phyloP scores from a whole-genome alignment of 2,888 invertebrate genomes.

The Melipona beecheii region DNA sequence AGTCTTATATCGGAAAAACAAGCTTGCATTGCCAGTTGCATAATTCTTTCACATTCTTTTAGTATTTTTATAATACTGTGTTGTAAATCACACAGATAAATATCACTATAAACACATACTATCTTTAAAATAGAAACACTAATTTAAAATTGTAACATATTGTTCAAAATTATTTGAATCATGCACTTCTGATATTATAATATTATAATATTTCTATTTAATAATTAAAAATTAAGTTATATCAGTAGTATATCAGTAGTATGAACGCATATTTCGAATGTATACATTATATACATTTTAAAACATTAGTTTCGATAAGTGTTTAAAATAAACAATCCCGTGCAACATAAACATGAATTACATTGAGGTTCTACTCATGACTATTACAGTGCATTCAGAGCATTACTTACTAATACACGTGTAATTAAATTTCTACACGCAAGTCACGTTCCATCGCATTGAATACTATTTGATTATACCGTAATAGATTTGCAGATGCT shows the following conservation, averaged over 20 bases:
- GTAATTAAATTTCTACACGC: constrained; percentile 10
- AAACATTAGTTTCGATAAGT: not conserved
- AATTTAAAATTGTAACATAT: not conserved
- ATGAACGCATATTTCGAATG: not conserved
- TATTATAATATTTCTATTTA: too few relatives aligned
- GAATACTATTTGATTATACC: constrained; percentile 42
- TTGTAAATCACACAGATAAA: not conserved
- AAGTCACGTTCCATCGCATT: constrained; percentile 30
- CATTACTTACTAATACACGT: constrained; percentile 34
- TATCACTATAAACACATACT: not conserved
- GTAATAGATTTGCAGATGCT: constrained; percentile 7
- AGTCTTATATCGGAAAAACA: constrained; percentile 19
- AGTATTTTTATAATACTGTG: not conserved
- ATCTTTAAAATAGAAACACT: not conserved
- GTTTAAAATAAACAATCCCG: not conserved
- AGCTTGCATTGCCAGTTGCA: constrained; percentile 8
- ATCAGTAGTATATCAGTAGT: too few relatives aligned
- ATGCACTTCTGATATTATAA: not conserved
- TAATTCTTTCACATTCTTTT: constrained; percentile 7
- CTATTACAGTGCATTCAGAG: constrained; percentile 32
- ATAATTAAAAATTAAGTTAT: too few relatives aligned
- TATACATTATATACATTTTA: too few relatives aligned
- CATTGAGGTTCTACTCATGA: constrained; percentile 16
- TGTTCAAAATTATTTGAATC: not conserved
- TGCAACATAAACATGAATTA: not conserved